Evolutionary conservation across 2,888 invertebrate species (phyloP), one percentile per base, ranked within the genome.

Genomic region (Acanthosepion pharaonis): DNA sequence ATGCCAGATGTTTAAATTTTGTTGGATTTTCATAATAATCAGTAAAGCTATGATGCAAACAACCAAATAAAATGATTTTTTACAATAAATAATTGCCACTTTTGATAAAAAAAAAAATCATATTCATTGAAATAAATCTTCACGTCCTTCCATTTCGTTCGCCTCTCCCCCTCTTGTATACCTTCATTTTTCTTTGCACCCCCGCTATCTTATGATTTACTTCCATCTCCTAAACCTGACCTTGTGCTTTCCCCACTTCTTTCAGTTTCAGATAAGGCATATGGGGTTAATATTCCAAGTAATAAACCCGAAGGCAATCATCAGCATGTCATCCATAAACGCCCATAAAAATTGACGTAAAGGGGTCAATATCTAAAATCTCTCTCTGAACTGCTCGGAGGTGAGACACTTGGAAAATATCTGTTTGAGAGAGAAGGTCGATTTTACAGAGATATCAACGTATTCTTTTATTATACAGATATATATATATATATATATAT

Each of bases 301-400:
- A 78, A 78, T 78, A 78, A n/a, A 78, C 78, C 78, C n/a, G n/a
- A 18, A 78, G 78, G 78, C 78, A n/a, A 78, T 78, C 78, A 78
- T 78, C 78, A n/a, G 78, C 78, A 78, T 78, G 78, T 78, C 78
- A 78, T 78, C 78, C 78, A 78, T 78, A 78, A 78, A 78, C 78
- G 78, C 78, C 78, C 78, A 78, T 78, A 8, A n/a, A n/a, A 78
- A n/a, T 78, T 78, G 78, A 78, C 78, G n/a, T 78, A n/a, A n/a
- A n/a, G 78, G 78, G 78, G 78, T 78, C 78, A 78, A 78, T 78
- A 78, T 78, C 78, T 33, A n/a, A n/a, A n/a, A n/a, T 78, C 78
- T 28, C 78, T 78, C 78, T n/a, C n/a, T 78, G n/a, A 78, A 78
- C n/a, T 8, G 28, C 28, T 78, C n/a, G 11, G 78, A n/a, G 78